Evolutionary conservation across 1,140 invertebrate species (phyloP).

Genomic region (Sarcophaga peregrina): DNA sequence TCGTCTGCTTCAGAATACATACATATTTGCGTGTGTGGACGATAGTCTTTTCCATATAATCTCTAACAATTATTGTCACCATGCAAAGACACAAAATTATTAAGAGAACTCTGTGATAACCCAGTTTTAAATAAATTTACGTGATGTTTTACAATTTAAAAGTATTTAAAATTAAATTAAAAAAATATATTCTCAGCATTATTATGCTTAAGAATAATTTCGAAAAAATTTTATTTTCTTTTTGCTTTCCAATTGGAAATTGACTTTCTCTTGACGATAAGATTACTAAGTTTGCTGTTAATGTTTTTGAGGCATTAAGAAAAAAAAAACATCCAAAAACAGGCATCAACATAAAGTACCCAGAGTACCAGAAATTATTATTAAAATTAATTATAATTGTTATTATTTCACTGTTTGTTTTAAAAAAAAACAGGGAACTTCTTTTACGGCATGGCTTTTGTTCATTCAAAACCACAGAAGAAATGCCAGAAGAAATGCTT

Average conservation of each 20-base stretch:
- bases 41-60: background rate
- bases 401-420: no score
- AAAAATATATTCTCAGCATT: no score
- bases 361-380: background rate
- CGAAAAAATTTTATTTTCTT: background rate
- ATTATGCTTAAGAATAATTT: background rate
- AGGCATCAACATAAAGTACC: background rate
- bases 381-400: constrained; percentile 23
- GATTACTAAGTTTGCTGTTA: no score
- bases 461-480: no score
- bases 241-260: background rate
- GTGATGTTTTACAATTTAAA: background rate
- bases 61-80: background rate
- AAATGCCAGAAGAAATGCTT: no score
- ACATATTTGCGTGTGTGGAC: background rate
- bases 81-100: background rate
- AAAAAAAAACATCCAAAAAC: background rate
- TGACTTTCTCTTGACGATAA: background rate
- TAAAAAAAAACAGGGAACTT: no score
- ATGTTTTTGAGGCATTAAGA: background rate
- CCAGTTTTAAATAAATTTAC: background rate
- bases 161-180: background rate
- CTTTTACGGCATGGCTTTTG: background rate
- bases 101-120: background rate
- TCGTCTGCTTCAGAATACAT: background rate